These are phyloP conservation scores for Diorhabda carinulata DNA, from an alignment of 1,140 invertebrate species.

Conservation along the genomic window DNA sequence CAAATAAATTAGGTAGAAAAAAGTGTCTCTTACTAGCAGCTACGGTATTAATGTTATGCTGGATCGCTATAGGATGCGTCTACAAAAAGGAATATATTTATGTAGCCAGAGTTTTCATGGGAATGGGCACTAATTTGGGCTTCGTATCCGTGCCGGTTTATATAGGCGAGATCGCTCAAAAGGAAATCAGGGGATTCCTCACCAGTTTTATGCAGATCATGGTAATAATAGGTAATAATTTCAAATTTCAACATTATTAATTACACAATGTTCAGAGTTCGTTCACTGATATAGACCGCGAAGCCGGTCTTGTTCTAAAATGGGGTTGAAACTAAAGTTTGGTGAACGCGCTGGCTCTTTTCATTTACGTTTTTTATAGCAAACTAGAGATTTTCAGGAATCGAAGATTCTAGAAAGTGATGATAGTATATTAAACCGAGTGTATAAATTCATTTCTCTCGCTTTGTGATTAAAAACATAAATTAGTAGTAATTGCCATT, in stretches of 20 bases:
- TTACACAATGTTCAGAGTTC: not conserved
- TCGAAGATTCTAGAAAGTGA: no score
- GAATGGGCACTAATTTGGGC: constrained; percentile 36
- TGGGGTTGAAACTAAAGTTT: no score
- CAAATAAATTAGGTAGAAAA: constrained; percentile 64
- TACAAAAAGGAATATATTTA: constrained; percentile 48
- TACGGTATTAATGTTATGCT: constrained; percentile 58
- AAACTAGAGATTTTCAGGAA: no score
- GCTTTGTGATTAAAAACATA: no score
- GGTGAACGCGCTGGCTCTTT: no score
- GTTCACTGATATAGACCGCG: no score
- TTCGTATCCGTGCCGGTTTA: constrained; percentile 44
- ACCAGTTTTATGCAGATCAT: constrained; percentile 35
- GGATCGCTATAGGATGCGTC: constrained; percentile 55
- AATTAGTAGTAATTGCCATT: no score
- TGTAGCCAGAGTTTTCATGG: constrained; percentile 48
- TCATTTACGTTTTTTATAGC: no score
- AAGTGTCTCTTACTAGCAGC: constrained; percentile 54
- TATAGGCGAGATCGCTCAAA: constrained; percentile 43
- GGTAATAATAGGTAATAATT: not conserved
- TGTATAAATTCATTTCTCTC: no score
- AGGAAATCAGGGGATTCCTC: constrained; percentile 40
- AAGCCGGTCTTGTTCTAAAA: no score
- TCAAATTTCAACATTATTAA: not conserved
- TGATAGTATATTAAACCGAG: no score